phyloP scores from a whole-genome alignment of 2,797 vertebrate genomes.

The Catharus ustulatus region DNA sequence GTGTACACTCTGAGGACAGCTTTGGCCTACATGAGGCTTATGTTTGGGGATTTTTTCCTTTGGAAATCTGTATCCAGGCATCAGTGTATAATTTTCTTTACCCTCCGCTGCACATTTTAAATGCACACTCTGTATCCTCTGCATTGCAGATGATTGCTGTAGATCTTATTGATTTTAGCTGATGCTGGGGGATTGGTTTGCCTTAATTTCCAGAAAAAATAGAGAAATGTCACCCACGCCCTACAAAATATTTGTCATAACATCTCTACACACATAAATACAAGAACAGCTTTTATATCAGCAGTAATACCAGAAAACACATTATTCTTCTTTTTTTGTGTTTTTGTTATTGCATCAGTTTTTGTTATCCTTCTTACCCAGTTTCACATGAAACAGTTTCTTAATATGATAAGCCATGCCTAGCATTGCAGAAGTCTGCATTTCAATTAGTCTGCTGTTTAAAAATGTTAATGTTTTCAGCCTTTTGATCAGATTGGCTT shows the following conservation, averaged over 20 bases:
- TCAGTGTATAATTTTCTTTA: background rate
- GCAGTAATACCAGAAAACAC: background rate
- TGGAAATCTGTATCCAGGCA: background rate
- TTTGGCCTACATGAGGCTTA: background rate
- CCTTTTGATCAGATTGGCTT: background rate
- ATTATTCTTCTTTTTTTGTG: background rate
- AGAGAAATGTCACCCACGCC: background rate
- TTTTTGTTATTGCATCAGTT: background rate
- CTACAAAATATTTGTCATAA: background rate
- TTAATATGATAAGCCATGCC: background rate
- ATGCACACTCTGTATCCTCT: background rate
- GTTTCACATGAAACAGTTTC: background rate
- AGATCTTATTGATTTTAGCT: constrained; percentile 26
- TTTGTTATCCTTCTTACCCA: background rate
- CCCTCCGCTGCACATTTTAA: background rate
- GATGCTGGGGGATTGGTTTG: background rate
- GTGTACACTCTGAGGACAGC: background rate
- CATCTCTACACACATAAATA: background rate
- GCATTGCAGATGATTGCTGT: constrained; percentile 36
- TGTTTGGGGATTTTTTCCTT: background rate
- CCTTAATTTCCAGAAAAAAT: background rate
- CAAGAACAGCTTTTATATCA: background rate
- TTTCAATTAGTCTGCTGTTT: background rate
- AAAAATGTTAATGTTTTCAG: background rate
- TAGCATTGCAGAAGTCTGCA: background rate